Base-by-base conservation (phyloP, 2,888 invertebrate genomes). In the Scelioninae gen. 1 region DNA sequence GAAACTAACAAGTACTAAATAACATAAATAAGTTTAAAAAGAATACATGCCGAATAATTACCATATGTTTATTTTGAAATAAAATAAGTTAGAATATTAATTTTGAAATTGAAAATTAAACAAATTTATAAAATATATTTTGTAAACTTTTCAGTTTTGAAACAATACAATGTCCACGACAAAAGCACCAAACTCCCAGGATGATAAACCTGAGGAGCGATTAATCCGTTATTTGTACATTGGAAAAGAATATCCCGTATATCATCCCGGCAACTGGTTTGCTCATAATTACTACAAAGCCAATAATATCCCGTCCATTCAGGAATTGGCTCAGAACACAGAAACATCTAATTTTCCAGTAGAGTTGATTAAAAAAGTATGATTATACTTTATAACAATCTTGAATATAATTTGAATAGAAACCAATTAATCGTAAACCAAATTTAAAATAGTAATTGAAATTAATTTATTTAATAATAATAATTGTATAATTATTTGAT, bases 231-330 rank as follows among this genome's bases (percentile, higher is more conserved):
- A 92, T 85, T 89, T 94, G 8, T 93, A 94, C 84, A 93, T 93
- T 63, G 94, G 94, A 1, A 93, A 92, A 87, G 94, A 94, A 85
- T 84, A 92, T 13, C 93, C 94, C 0, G 93, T 93, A 78, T 95
- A 94, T 88, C 94, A 92, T 84, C 94, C 94, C 58, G 94, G 94
- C 43, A 93, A 93, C 86, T 94, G 94, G 94, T 89, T 92, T 38
- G 88, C 93, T 10, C 93, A 94, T 82, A 93, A 93, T 83, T 94
- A 94, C 85, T 94, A 93, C 86, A 92, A 92, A 65, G 87, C 85
- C 0, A 92, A 93, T 31, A 93, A 93, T 84, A 87, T 94, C 72
- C 87, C 89, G 55, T 93, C 91, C 10, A 89, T 94, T 47, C 84
- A 86, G 15, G 87, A 91, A 80, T 85, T 92, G 72, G 90, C 91